Percentiles rank a stretch among this genome's conserved stretches.
Conservation (phyloP, 2,888 invertebrate genomes). For the Athetis lepigone region DNA sequence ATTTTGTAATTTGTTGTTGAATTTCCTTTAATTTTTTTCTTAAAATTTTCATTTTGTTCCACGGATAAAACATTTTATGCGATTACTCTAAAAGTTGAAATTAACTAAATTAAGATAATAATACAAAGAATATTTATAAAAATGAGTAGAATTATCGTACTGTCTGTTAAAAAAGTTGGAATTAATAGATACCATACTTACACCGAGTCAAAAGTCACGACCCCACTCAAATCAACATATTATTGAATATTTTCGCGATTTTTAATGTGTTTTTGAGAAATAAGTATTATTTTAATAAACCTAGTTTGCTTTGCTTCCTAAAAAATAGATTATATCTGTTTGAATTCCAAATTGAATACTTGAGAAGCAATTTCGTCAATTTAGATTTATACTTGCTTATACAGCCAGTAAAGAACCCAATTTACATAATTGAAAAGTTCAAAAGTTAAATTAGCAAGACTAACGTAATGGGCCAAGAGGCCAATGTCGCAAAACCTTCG, state of each 20-base stretch:
- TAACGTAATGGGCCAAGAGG: not conserved
- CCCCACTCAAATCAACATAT: conserved; percentile 3
- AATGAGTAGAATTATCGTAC: no score
- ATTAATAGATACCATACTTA: no score
- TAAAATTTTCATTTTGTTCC: no score
- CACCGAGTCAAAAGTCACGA: no score
- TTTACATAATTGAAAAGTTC: not conserved
- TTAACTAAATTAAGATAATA: no score
- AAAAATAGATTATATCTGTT: not conserved
- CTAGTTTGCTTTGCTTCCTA: not conserved
- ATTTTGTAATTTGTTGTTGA: no score
- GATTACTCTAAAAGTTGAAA: no score
- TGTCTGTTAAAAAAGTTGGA: no score
- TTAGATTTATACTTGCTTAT: not conserved
- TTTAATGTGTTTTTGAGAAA: conserved; percentile 5
- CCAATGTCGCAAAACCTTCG: not conserved
- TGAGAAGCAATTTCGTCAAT: not conserved
- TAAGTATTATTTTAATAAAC: not conserved
- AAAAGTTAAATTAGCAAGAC: not conserved
- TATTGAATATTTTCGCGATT: not conserved
- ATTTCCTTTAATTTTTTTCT: no score
- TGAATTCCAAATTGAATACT: not conserved
- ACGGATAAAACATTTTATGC: no score
- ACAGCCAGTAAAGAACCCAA: not conserved
- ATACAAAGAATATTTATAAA: no score